Base-by-base conservation (phyloP, 2,113 vertebrate species). In the Chionomys nivalis region DNA sequence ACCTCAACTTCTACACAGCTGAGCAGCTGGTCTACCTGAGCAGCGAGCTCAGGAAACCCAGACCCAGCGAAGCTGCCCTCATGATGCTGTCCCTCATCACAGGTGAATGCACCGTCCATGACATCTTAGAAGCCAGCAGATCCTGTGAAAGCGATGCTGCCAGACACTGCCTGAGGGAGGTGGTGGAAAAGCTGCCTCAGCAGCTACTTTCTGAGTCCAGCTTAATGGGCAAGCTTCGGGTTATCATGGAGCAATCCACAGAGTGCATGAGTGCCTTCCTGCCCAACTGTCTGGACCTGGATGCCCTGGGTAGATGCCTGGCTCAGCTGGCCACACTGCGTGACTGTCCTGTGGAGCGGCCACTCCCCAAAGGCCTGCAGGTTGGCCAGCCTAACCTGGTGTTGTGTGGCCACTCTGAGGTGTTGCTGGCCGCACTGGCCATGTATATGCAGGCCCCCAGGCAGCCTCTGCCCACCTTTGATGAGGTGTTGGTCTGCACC, bases 21-120 rank as follows among this genome's bases (percentile, higher is more conserved):
- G 99, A 99, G 96, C 99, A 99, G 98, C 98, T 99, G 96, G 99
- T 99, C 36, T 99, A 98, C 95, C 93, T 99, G 93, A 99, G 99
- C 98, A 97, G 85, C 0, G 98, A 99, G 76, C 98, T 99, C 89
- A 97, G 96, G 86, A 98, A 92, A 65, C 26, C 61, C 12, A 23
- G 0, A 0, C 94, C 97, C 91, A 97, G 99, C 3, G 97, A 99
- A 5, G 98, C 98, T 1, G 98, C 98, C 87, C 98, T 99, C 52
- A 99, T 98, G 98, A 99, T 99, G 99, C 98, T 99, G 0, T 99
- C 99, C 0, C 99, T 99, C 95, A 95, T 99, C 83, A 99, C 98
- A 87, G 94, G 90, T 0, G 49, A 97, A 93, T 99, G 99, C 97
- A 98, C 96, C 0, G 19, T 81, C 2, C 2, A 17, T 97, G 98